Base-by-base conservation (phyloP, 2,888 invertebrate species). In the Drosophila crucigera region DNA sequence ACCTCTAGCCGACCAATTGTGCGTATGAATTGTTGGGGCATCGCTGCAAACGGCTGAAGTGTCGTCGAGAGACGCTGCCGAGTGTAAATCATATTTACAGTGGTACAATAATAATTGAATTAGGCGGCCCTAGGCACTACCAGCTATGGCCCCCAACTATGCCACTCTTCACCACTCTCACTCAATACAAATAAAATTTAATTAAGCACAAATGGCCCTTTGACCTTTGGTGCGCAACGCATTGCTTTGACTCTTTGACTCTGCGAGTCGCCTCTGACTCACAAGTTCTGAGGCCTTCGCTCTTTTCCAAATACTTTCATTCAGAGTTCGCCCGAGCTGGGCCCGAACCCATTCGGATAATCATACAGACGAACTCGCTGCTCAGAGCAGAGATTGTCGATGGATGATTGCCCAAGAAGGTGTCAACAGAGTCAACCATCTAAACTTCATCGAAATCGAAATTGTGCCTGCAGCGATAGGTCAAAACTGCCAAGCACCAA, bases 21-120 rank as follows among this genome's bases (percentile, higher is more conserved):
- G 83, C 76, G 86, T 81, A 83, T 80, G 75, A 70, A 80, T 80
- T 71, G 83, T 63, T 76, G 62, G 25, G 16, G 47, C 47, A 47
- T 16, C 47, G 47, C 47, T 47, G 47, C 47, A 25, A 25, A 47
- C 52, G 52, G 62, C 71, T 73, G 55, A 71, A 73, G 77, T 72
- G 73, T 79, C 73, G 68, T 54, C 58, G 56, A 65, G 65, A 53
- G 65, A 54, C 69, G 37, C 59, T 56, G 73, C 63, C 70, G 67
- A 74, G 80, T 83, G 75, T 79, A 91, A 88, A 90, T 90, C 89
- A 90, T 82, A 84, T 90, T 90, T 88, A 88, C 91, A 91, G 90
- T 89, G 86, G 84, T 82, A 80, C 83, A 82, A 82, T 89, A 82
- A 82, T 91, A 91, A 91, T 91, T 90, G 73, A 90, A 90, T 91